Base-by-base conservation (phyloP, 2,888 invertebrate species). In the Notodonta ziczac region DNA sequence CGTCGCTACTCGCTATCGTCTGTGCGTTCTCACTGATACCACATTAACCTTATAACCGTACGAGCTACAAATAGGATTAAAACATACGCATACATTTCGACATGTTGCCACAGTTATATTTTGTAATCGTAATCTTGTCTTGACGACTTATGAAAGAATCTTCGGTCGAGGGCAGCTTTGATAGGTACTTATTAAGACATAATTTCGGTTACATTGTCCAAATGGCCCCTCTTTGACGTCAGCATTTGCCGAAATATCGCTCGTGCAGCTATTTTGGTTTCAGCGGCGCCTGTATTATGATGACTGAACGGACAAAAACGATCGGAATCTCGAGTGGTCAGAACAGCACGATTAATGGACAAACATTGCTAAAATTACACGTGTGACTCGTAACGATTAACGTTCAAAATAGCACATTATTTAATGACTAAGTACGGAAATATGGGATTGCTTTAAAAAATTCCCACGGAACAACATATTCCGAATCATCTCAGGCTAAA, bases 221-320 rank as follows among this genome's bases (percentile, higher is more conserved):
- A 89, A 88, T 86, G 85, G 85, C 86, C 82, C 78, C 76, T 65
- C 72, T 67, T 75, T 89, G 90, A 91, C 89, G 90, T 90, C 86
- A 89, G 74, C 79, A 77, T 82, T 84, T 83, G 84, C 85, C 84
- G 84, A 87, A 89, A 88, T 82, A 84, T 82, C 84, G 77, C 78
- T 77, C 72, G 65, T 76, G 75, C 69, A 72, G 84, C 82, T 90
- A 90, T 89, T 90, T 90, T 70, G 75, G 85, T 80, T 80, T 73
- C 76, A 77, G 74, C 78, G 78, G 84, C 84, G 84, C 81, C 80
- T 76, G 80, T 83, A 81, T 81, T 84, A 81, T 81, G 80, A 86
- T 87, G 87, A 88, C 85, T 83, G 86, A 84, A 80, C 85, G 72
- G 78, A 82, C 84, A 85, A 87, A 87, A 84, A 82, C 81, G 85